phyloP scores from a whole-genome alignment of 2,888 invertebrate species.

The Cosmorhoe ocellata region DNA sequence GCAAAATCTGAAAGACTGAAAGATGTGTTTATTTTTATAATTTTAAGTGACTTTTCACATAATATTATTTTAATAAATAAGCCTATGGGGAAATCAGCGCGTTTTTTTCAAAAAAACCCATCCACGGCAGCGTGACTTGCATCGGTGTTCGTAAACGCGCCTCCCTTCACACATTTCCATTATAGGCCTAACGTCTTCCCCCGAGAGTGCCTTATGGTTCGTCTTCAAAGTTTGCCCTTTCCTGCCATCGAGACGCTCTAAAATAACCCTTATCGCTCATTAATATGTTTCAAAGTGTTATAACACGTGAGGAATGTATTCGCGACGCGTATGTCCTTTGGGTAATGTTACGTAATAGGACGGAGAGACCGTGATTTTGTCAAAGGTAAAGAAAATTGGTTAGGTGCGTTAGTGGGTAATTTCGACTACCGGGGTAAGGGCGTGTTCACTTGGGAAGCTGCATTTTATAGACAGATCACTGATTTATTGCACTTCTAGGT shows the following conservation, averaged over 20 bases:
- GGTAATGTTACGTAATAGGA: slow-evolving; percentile 80
- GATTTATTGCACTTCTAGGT: too few species aligned
- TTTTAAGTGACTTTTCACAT: too few species aligned
- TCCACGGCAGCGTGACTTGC: slow-evolving; percentile 30
- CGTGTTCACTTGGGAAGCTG: slow-evolving; percentile 1
- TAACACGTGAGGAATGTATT: slow-evolving; percentile 56
- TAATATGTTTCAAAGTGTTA: slow-evolving; percentile 65
- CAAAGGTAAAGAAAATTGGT: slow-evolving; percentile 82
- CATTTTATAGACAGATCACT: neutral
- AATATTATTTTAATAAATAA: neutral
- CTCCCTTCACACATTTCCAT: slow-evolving; percentile 47
- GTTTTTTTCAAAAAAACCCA: slow-evolving; percentile 11
- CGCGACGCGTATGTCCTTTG: slow-evolving; percentile 75
- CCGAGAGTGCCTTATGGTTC: slow-evolving; percentile 60
- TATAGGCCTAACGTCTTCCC: slow-evolving; percentile 62
- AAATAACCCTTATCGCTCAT: slow-evolving; percentile 65
- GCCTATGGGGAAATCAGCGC: slow-evolving; percentile 23
- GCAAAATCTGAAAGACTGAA: too few species aligned
- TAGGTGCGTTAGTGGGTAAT: slow-evolving; percentile 72
- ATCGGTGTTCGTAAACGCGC: slow-evolving; percentile 28
- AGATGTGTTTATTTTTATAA: too few species aligned
- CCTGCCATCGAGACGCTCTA: slow-evolving; percentile 43
- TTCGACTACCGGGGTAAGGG: slow-evolving; percentile 53
- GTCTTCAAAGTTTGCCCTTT: slow-evolving; percentile 54
- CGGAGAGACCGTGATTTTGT: slow-evolving; percentile 75